Percentiles rank a stretch among this genome's conserved stretches.
Evolutionary conservation across 2,113 vertebrate genomes (phyloP).

Genomic region (Peromyscus leucopus): DNA sequence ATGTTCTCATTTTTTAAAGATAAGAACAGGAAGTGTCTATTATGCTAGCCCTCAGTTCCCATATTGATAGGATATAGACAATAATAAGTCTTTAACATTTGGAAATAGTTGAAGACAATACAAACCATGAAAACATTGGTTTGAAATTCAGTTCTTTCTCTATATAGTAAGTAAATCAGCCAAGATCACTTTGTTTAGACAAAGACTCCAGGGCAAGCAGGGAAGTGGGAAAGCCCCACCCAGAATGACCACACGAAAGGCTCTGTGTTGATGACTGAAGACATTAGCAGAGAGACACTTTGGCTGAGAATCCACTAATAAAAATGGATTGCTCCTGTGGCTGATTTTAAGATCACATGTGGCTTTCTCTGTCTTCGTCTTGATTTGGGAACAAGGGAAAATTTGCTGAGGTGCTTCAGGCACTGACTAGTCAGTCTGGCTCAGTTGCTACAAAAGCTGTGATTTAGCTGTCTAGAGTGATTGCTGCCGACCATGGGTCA

Average conservation of each 20-base stretch:
- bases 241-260: not conserved
- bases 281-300: not conserved
- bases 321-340: not conserved
- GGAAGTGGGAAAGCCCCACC: not conserved
- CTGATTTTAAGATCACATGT: not conserved
- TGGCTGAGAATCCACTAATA: not conserved
- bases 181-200: not conserved
- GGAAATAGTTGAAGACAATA: not conserved
- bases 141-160: not conserved
- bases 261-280: not conserved
- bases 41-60: not conserved
- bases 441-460: not conserved
- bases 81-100: constrained; percentile 1
- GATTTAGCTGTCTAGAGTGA: not conserved
- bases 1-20: not conserved
- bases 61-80: not conserved
- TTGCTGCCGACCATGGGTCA: not conserved
- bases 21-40: not conserved
- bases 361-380: not conserved
- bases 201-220: not conserved
- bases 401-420: not conserved
- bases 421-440: not conserved
- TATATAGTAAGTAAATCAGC: not conserved
- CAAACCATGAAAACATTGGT: not conserved
- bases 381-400: not conserved